Evolutionary conservation across 1,140 invertebrate genomes (phyloP).

Genomic region (Brachionus koreanus): DNA sequence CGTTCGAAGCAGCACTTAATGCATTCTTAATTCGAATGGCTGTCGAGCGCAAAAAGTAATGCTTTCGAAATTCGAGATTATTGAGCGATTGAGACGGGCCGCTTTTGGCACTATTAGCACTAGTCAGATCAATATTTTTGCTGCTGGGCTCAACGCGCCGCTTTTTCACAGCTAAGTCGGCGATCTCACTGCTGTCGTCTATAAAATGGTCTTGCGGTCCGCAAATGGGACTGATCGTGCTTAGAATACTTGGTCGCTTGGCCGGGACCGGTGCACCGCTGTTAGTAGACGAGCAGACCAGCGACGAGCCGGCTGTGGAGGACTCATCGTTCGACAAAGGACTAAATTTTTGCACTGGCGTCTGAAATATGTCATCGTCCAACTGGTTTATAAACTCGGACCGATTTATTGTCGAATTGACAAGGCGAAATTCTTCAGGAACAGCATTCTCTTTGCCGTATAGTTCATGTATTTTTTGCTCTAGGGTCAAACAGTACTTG

Average conservation of each 20-base stretch:
- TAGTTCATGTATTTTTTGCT: neutral
- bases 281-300: neutral
- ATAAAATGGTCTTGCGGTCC: slow-evolving; percentile 2
- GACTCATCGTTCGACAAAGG: neutral
- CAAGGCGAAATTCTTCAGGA: neutral
- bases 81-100: neutral
- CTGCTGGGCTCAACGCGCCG: neutral
- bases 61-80: slow-evolving; percentile 6
- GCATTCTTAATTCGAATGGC: slow-evolving; percentile 20
- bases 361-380: slow-evolving; percentile 1
- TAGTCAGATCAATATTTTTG: neutral
- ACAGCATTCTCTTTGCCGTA: slow-evolving; percentile 3
- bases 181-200: neutral
- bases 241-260: neutral
- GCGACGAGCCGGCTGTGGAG: neutral
- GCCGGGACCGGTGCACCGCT: neutral
- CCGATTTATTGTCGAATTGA: neutral
- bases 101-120: too few relatives aligned
- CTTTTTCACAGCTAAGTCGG: neutral
- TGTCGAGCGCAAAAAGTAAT: slow-evolving; percentile 26
- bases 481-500: neutral
- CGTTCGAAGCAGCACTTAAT: neutral
- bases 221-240: neutral
- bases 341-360: neutral
- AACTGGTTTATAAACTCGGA: neutral